Conservation (phyloP, 2,113 vertebrate genomes). For the Aspiorhynchus laticeps region DNA sequence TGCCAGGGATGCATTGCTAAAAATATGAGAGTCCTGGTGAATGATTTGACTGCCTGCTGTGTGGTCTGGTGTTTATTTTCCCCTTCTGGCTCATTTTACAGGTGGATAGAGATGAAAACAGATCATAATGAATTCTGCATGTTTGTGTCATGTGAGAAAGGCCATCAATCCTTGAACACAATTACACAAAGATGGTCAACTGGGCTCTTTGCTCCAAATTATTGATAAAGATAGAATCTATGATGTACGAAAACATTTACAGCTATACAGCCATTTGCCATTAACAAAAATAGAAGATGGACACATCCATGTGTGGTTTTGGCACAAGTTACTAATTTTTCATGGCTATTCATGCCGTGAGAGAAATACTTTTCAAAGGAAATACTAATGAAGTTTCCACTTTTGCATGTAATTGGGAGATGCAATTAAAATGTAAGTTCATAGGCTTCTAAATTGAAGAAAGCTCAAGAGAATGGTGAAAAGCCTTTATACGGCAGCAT, state of each 20-base stretch:
- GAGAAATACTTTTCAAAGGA: neutral
- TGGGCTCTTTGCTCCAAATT: constrained; percentile 14
- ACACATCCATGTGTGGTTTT: neutral
- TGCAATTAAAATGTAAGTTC: neutral
- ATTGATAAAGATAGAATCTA: neutral
- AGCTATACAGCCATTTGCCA: neutral
- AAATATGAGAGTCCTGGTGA: neutral
- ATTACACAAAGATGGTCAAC: neutral
- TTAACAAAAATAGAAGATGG: neutral
- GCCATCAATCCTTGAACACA: neutral
- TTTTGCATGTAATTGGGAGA: neutral
- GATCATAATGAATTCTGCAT: neutral
- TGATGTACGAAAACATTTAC: neutral
- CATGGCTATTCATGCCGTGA: too few species aligned
- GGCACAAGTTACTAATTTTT: neutral
- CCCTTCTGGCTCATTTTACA: neutral
- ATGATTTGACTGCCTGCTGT: constrained; percentile 28
- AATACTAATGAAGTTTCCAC: neutral
- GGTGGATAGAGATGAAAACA: constrained; percentile 18
- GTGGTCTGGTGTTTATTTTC: neutral
- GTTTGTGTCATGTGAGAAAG: neutral
- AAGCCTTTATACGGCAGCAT: neutral
- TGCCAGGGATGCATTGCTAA: neutral
- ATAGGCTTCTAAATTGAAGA: neutral
- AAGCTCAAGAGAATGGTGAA: neutral